Evolutionary conservation across 2,113 vertebrate genomes (phyloP).

Genomic region (Eulemur macaco): DNA sequence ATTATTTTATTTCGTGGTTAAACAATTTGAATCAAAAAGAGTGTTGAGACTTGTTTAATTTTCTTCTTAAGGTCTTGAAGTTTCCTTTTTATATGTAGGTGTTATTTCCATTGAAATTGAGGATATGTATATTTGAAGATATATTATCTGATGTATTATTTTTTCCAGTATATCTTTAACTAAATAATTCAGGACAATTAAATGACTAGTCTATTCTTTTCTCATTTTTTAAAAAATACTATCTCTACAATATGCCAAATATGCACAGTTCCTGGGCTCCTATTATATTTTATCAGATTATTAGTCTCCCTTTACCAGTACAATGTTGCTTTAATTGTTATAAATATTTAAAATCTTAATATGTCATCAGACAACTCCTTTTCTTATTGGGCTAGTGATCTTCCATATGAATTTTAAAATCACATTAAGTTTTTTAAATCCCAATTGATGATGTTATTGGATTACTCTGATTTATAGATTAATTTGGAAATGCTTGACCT

Average conservation of each 20-base stretch:
- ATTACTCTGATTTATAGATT: background rate
- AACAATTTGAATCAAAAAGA: background rate
- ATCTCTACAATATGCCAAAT: background rate
- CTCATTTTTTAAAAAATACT: background rate
- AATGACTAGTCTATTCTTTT: background rate
- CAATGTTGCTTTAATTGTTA: background rate
- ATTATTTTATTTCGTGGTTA: background rate
- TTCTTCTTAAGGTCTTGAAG: background rate
- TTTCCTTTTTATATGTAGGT: background rate
- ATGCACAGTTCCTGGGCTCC: background rate
- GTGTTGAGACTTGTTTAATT: background rate
- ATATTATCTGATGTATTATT: background rate
- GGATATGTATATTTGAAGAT: background rate
- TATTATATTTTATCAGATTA: background rate
- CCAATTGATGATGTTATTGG: background rate
- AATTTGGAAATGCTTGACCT: background rate
- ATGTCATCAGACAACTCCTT: background rate
- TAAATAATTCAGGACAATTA: background rate
- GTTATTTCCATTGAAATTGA: background rate
- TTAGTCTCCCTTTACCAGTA: background rate
- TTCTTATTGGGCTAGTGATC: background rate
- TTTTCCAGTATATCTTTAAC: background rate
- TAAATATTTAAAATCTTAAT: background rate
- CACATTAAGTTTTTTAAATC: background rate
- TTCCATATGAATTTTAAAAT: background rate